Conservation (phyloP, 1,140 invertebrate species). For the Nilaparvata lugens region DNA sequence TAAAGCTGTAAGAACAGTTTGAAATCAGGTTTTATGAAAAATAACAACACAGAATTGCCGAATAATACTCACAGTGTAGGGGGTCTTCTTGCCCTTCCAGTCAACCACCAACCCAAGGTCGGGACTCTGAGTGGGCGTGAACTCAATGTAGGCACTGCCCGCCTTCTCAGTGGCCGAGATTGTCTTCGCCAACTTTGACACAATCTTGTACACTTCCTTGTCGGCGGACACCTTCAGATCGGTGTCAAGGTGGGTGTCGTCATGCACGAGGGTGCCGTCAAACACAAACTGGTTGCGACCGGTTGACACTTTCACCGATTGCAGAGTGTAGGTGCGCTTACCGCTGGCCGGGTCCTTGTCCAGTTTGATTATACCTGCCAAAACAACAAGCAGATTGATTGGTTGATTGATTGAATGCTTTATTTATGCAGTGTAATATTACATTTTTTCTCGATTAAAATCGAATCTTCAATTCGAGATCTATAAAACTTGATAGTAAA, state of each 20-base stretch:
- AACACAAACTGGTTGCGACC: conserved; percentile 32
- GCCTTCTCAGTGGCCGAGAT: background rate
- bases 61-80: no score
- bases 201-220: conserved; percentile 37
- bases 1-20: no score
- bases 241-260: conserved; percentile 24
- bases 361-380: conserved; percentile 36
- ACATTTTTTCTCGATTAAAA: no score
- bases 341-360: conserved; percentile 35
- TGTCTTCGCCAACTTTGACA: conserved; percentile 38
- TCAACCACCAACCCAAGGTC: conserved; percentile 47
- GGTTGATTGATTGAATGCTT: no score
- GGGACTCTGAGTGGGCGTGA: conserved; percentile 38
- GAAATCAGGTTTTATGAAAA: no score
- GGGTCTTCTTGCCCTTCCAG: conserved; percentile 23
- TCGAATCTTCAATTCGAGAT: no score
- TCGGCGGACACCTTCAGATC: conserved; percentile 45
- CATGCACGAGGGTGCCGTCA: conserved; percentile 33
- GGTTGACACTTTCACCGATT: conserved; percentile 44
- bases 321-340: conserved; percentile 43
- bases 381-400: background rate
- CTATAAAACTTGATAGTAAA: no score
- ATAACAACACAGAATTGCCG: no score
- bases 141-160: conserved; percentile 17
- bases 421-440: no score